Conservation (phyloP, 2,888 invertebrate genomes). For the Meganola albula region DNA sequence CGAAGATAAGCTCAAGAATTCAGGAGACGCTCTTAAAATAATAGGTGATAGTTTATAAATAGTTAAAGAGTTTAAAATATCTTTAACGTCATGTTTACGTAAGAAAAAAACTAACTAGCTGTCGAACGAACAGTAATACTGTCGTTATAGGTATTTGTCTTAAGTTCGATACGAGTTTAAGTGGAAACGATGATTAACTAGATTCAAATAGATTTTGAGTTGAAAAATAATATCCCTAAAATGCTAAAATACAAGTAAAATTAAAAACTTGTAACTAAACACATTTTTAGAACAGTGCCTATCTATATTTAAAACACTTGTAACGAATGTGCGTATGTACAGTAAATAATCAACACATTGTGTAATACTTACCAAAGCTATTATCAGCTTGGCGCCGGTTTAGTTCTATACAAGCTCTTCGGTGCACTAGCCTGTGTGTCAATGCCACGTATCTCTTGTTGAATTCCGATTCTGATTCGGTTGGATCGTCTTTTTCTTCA, state of each 20-base stretch:
- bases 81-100: conserved; percentile 50
- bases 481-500: conserved; percentile 57
- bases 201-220: too few relatives aligned
- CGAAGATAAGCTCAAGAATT: conserved; percentile 45
- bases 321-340: too few relatives aligned
- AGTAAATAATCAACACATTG: too few relatives aligned
- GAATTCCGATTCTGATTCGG: conserved; percentile 92
- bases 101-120: too few relatives aligned
- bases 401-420: conserved; percentile 93
- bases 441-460: conserved; percentile 90
- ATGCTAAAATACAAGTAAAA: too few relatives aligned
- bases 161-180: too few relatives aligned
- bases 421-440: conserved; percentile 92
- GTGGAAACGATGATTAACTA: too few relatives aligned
- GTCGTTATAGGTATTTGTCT: too few relatives aligned
- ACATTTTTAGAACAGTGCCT: not conserved
- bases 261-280: too few relatives aligned
- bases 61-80: conserved; percentile 61
- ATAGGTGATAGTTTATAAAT: conserved; percentile 63
- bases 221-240: too few relatives aligned
- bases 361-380: conserved; percentile 84
- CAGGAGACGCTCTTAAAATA: conserved; percentile 59
- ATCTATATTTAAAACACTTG: too few relatives aligned
- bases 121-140: too few relatives aligned
- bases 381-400: conserved; percentile 90